A percentile compares a stretch with the other conserved stretches of the same genome.
Evolutionary conservation across 2,113 vertebrate species (phyloP).

Genomic region (Rhegmatorhina hoffmannsi): DNA sequence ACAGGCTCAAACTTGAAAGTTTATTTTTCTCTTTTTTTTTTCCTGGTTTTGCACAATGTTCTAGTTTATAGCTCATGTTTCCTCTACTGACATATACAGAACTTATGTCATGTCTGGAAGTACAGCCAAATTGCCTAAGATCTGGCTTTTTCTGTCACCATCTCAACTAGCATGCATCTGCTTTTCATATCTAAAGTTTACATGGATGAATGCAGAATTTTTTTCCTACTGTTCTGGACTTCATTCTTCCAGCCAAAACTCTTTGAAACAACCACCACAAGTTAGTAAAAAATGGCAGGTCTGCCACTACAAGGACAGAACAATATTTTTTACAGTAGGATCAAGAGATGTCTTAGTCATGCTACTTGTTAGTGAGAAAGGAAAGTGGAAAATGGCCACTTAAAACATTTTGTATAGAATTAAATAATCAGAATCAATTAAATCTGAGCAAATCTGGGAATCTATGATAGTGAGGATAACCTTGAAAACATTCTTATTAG

Average conservation of each 20-base stretch:
- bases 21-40: neutral
- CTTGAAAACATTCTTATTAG: neutral
- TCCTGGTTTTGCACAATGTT: neutral
- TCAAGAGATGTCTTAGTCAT: neutral
- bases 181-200: neutral
- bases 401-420: neutral
- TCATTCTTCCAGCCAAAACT: neutral
- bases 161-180: neutral
- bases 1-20: neutral
- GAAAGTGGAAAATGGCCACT: neutral
- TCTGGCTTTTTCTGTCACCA: neutral
- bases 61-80: neutral
- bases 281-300: neutral
- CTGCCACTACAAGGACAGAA: neutral
- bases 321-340: neutral
- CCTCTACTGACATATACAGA: neutral
- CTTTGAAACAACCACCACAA: neutral
- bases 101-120: conserved; percentile 6
- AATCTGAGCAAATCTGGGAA: neutral
- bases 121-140: neutral
- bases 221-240: neutral
- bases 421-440: neutral
- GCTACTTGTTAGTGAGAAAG: neutral
- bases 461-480: neutral
- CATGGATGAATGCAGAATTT: neutral